Conservation (phyloP, 2,888 invertebrate species). For the Daptonema setosum region DNA sequence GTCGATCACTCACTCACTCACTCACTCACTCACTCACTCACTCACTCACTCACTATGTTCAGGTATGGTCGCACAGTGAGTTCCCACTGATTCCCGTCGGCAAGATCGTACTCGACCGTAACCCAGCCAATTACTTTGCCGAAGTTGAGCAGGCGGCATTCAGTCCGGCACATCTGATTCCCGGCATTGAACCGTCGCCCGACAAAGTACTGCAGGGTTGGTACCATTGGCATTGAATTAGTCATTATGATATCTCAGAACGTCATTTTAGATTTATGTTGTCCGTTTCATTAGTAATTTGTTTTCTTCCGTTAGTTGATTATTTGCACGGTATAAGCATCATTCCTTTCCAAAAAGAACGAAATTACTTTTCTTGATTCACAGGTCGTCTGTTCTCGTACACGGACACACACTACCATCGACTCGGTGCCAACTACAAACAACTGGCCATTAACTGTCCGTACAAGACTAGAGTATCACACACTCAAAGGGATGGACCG, state of each 20-base stretch:
- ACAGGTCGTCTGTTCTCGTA: slow-evolving; percentile 37
- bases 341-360: too few relatives aligned
- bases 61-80: slow-evolving; percentile 24
- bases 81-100: slow-evolving; percentile 25
- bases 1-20: background rate
- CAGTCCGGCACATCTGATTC: slow-evolving; percentile 24
- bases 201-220: slow-evolving; percentile 26
- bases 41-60: background rate
- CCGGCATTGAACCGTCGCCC: slow-evolving; percentile 27
- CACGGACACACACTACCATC: slow-evolving; percentile 70
- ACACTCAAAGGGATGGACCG: slow-evolving; percentile 75
- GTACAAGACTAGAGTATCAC: slow-evolving; percentile 38
- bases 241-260: too few relatives aligned
- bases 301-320: too few relatives aligned
- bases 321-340: too few relatives aligned
- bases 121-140: slow-evolving; percentile 26
- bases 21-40: background rate
- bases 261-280: too few relatives aligned
- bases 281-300: too few relatives aligned
- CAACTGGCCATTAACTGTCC: slow-evolving; percentile 91
- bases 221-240: background rate
- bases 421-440: slow-evolving; percentile 69
- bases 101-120: slow-evolving; percentile 21
- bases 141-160: slow-evolving; percentile 27
- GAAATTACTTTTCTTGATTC: too few relatives aligned